phyloP scores from a whole-genome alignment of 2,797 vertebrate genomes.

The Microcaecilia unicolor region DNA sequence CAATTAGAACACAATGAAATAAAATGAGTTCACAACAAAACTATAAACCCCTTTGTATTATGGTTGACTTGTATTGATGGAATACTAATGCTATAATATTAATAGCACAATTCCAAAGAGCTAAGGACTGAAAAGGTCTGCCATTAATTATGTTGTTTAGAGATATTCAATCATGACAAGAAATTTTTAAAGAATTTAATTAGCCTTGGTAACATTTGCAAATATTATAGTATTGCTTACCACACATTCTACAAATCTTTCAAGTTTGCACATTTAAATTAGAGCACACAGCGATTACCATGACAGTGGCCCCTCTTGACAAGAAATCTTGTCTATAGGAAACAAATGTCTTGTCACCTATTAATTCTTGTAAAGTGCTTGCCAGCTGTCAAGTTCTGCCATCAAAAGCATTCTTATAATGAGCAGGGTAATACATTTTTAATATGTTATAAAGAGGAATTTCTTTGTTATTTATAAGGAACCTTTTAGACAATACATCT shows the following conservation, averaged over 20 bases:
- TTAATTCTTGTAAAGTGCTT: no score
- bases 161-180: neutral
- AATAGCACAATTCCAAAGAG: constrained; percentile 3
- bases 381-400: no score
- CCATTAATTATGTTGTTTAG: constrained; percentile 1
- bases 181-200: constrained; percentile 1
- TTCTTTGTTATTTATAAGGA: no score
- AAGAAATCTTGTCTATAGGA: no score
- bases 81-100: neutral
- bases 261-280: no score
- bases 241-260: neutral
- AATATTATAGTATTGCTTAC: constrained; percentile 8
- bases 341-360: no score
- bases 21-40: constrained; percentile 3
- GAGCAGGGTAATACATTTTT: no score
- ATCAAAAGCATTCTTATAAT: no score
- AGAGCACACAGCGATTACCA: no score
- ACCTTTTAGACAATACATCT: no score
- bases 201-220: neutral
- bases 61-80: neutral
- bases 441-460: no score
- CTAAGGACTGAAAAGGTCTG: neutral
- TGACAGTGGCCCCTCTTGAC: no score
- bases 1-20: constrained; percentile 1
- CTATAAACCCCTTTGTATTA: constrained; percentile 4